phyloP scores from a whole-genome alignment of 2,888 invertebrate species.

The Temnothorax rugatulus region DNA sequence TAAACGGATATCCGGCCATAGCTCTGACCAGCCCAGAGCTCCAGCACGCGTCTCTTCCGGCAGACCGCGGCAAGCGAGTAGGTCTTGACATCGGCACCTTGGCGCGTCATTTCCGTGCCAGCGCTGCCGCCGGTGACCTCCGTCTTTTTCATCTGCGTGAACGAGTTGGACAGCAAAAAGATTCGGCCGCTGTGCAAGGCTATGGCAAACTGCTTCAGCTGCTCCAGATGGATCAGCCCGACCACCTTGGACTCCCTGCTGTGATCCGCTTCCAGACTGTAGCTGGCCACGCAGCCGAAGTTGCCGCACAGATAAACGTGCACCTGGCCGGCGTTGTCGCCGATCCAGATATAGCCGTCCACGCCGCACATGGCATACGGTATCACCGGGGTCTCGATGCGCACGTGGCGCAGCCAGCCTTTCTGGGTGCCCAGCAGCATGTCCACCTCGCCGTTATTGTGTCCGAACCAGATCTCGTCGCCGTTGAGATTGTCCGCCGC shows the following conservation, averaged over 20 bases:
- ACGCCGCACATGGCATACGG: slow-evolving; percentile 92
- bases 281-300: slow-evolving; percentile 84
- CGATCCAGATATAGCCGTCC: slow-evolving; percentile 94
- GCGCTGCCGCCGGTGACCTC: slow-evolving; percentile 74
- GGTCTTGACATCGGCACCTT: slow-evolving; percentile 72
- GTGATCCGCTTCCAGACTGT: slow-evolving; percentile 89
- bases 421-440: slow-evolving; percentile 88
- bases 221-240: slow-evolving; percentile 90
- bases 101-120: slow-evolving; percentile 80
- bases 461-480: slow-evolving; percentile 92
- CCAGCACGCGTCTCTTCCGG: slow-evolving; percentile 86
- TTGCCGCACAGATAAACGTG: slow-evolving; percentile 91
- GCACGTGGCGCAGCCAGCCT: slow-evolving; percentile 89
- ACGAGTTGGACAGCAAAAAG: slow-evolving; percentile 82
- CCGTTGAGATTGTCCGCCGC: slow-evolving; percentile 82
- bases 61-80: slow-evolving; percentile 83
- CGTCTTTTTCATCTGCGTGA: slow-evolving; percentile 83
- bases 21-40: slow-evolving; percentile 96
- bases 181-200: slow-evolving; percentile 92
- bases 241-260: slow-evolving; percentile 89
- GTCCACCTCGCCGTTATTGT: slow-evolving; percentile 90
- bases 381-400: slow-evolving; percentile 87
- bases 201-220: slow-evolving; percentile 92
- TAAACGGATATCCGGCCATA: slow-evolving; percentile 94
- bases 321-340: slow-evolving; percentile 94